phyloP scores from a whole-genome alignment of 2,888 invertebrate species.

The Epistrophe eligans region DNA sequence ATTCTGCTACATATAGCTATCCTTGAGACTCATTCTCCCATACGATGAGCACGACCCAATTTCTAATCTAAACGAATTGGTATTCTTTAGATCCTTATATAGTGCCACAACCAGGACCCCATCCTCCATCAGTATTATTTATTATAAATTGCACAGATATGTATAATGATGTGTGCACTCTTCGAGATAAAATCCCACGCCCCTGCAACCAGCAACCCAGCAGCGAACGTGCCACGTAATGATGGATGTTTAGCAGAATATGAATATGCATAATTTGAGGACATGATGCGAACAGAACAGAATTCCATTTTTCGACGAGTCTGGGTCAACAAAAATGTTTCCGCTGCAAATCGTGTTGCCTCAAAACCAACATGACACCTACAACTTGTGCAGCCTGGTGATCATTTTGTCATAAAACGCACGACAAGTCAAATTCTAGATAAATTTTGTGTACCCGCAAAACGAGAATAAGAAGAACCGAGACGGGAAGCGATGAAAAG shows the following conservation, averaged over 20 bases:
- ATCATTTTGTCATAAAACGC: constrained; percentile 57
- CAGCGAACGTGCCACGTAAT: constrained; percentile 55
- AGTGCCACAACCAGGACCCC: constrained; percentile 11
- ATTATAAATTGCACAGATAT: constrained; percentile 58
- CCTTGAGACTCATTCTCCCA: constrained; percentile 28
- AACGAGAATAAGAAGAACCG: not conserved
- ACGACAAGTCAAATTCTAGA: constrained; percentile 52
- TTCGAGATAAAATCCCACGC: constrained; percentile 47
- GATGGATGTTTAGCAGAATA: constrained; percentile 48
- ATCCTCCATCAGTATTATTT: constrained; percentile 41
- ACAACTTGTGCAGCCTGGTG: constrained; percentile 13
- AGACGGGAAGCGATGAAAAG: constrained; percentile 7
- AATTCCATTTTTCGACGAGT: constrained; percentile 29
- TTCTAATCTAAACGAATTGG: constrained; percentile 61
- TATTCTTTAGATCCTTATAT: constrained; percentile 17
- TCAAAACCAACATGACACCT: constrained; percentile 40
- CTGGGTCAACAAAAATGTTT: constrained; percentile 51
- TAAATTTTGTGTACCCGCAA: constrained; percentile 26
- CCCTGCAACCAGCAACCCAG: not conserved
- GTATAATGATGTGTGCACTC: constrained; percentile 52
- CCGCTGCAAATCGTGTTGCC: constrained; percentile 27
- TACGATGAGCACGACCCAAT: constrained; percentile 43
- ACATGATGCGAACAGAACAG: not conserved
- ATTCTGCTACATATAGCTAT: not conserved
- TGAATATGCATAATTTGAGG: constrained; percentile 48